Conservation (phyloP, 2,888 invertebrate genomes). For the Clunio marinus region DNA sequence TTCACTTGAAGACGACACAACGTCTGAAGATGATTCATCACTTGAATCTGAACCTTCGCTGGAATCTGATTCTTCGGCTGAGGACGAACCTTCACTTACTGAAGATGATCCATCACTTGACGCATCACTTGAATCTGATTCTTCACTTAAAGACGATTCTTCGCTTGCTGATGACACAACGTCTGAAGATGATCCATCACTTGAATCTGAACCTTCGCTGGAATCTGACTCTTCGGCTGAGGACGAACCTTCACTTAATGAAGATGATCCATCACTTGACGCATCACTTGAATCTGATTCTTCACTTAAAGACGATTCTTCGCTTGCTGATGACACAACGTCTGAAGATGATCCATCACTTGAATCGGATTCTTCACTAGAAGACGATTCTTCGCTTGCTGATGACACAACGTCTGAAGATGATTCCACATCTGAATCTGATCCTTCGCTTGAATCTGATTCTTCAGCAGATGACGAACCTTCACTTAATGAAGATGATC, state of each 20-base stretch:
- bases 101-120: background rate
- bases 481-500: background rate
- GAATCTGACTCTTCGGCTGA: background rate
- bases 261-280: too few relatives aligned
- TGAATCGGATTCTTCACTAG: background rate
- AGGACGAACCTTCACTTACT: too few relatives aligned
- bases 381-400: background rate
- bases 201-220: background rate
- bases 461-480: background rate
- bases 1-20: background rate
- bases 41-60: background rate
- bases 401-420: too few relatives aligned
- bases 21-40: background rate
- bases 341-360: background rate
- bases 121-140: background rate
- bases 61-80: background rate
- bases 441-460: background rate
- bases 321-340: too few relatives aligned
- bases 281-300: background rate
- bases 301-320: background rate
- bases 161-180: too few relatives aligned
- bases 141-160: background rate
- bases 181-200: too few relatives aligned
- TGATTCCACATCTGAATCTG: too few relatives aligned
- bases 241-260: background rate